A percentile compares a stretch with the other conserved stretches of the same genome.
Conservation (phyloP, 1,140 invertebrate species). For the Drosophila pandora region DNA sequence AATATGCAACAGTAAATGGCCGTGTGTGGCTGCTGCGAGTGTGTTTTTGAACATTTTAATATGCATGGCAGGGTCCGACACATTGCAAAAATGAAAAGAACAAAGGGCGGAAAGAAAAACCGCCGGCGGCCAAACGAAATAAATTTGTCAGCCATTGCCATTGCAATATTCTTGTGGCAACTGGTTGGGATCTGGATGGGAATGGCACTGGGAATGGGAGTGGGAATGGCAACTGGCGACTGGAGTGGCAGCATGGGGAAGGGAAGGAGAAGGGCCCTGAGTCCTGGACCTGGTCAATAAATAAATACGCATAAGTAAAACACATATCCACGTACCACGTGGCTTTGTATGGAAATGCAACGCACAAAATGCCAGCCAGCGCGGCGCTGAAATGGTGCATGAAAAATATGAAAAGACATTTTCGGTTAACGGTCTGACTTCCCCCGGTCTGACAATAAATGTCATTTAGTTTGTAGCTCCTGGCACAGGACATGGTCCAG, state of each 20-base stretch:
- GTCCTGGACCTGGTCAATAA: conserved; percentile 64
- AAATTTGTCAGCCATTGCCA: conserved; percentile 80
- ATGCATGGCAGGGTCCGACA: conserved; percentile 74
- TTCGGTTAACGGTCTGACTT: conserved; percentile 44
- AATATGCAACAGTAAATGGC: conserved; percentile 70
- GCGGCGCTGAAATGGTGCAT: conserved; percentile 65
- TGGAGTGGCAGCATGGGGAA: conserved; percentile 1
- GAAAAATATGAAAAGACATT: conserved; percentile 79
- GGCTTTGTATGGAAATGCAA: conserved; percentile 28
- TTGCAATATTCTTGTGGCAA: conserved; percentile 70
- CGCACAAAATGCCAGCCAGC: conserved; percentile 3
- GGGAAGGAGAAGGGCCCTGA: neutral
- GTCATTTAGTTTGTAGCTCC: conserved; percentile 62
- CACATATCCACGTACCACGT: conserved; percentile 32
- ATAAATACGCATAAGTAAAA: conserved; percentile 70
- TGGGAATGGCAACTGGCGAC: conserved; percentile 13
- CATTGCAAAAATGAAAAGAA: conserved; percentile 59
- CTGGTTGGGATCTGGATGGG: conserved; percentile 40
- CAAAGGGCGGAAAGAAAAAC: conserved; percentile 57
- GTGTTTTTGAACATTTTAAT: conserved; percentile 76
- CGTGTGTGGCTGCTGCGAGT: conserved; percentile 8
- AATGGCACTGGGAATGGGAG: conserved; percentile 44
- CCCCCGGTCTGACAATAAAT: conserved; percentile 66
- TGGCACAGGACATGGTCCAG: neutral
- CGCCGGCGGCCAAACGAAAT: conserved; percentile 70